phyloP scores from a whole-genome alignment of 2,797 vertebrate species.

The Lagorchestes hirsutus region DNA sequence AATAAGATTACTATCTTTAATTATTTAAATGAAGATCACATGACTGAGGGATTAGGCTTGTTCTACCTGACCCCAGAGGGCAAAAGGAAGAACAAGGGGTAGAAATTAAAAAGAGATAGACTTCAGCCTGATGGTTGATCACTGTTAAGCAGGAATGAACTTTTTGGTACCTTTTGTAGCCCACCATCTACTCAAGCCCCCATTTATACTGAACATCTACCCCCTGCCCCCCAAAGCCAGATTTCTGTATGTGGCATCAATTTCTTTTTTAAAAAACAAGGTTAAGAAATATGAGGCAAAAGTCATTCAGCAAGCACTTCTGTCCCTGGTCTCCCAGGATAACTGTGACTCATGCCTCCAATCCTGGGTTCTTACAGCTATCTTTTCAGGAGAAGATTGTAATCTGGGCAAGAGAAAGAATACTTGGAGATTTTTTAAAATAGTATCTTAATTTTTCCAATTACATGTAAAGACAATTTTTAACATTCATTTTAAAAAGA shows the following conservation, averaged over 20 bases:
- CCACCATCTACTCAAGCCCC: not conserved
- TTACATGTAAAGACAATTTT: not conserved
- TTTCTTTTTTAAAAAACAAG: not conserved
- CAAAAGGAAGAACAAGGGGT: not conserved
- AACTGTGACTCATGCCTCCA: not conserved
- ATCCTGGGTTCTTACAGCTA: not conserved
- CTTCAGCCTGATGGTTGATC: not conserved
- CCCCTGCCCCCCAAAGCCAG: accelerated
- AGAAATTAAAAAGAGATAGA: not conserved
- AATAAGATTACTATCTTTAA: not conserved
- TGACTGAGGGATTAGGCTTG: not conserved
- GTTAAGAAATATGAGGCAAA: too few species aligned
- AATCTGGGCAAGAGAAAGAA: not conserved
- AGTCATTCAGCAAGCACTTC: too few species aligned
- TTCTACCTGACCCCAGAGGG: too few species aligned
- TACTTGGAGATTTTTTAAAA: not conserved
- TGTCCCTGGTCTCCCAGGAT: not conserved
- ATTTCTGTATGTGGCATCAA: not conserved
- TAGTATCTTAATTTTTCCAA: not conserved
- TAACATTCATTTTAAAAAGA: not conserved
- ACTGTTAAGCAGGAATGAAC: not conserved
- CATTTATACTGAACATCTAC: not conserved
- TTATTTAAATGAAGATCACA: not conserved
- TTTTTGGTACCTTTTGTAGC: not conserved
- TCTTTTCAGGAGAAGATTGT: too few species aligned